phyloP scores from a whole-genome alignment of 2,797 vertebrate species.

The Lates japonicus region DNA sequence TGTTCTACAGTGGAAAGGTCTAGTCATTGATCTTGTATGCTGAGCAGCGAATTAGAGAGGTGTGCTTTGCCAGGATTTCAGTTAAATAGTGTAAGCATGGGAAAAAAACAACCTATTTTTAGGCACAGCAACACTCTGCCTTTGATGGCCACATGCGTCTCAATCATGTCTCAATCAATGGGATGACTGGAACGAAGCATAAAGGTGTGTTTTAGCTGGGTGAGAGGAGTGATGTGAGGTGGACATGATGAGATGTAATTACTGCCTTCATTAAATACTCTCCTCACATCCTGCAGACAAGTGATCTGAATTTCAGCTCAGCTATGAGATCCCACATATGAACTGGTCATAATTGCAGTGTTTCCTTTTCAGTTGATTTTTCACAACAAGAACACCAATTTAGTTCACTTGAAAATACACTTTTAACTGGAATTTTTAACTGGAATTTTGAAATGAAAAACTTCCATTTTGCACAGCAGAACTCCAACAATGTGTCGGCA shows the following conservation, averaged over 20 bases:
- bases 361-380: not conserved
- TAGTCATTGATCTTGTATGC: slow-evolving; percentile 20
- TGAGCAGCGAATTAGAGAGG: slow-evolving; percentile 6
- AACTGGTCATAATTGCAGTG: not conserved
- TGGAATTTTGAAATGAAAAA: not conserved
- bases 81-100: slow-evolving; percentile 4
- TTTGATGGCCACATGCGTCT: slow-evolving; percentile 4
- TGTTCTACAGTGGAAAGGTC: slow-evolving; percentile 13
- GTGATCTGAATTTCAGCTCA: slow-evolving; percentile 2
- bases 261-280: not conserved
- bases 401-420: not conserved
- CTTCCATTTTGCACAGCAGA: not conserved
- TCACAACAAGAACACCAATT: not conserved
- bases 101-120: slow-evolving; percentile 24
- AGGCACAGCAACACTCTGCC: not conserved
- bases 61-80: slow-evolving; percentile 14
- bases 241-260: slow-evolving; percentile 31
- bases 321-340: not conserved
- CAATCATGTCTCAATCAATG: slow-evolving; percentile 27
- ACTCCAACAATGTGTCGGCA: not conserved
- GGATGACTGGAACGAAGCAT: not conserved
- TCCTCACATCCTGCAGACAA: not conserved
- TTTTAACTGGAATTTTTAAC: not conserved
- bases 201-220: slow-evolving; percentile 5
- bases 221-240: slow-evolving; percentile 3